phyloP scores from a whole-genome alignment of 1,140 invertebrate genomes.

The Aphaenogaster ashmeadi region DNA sequence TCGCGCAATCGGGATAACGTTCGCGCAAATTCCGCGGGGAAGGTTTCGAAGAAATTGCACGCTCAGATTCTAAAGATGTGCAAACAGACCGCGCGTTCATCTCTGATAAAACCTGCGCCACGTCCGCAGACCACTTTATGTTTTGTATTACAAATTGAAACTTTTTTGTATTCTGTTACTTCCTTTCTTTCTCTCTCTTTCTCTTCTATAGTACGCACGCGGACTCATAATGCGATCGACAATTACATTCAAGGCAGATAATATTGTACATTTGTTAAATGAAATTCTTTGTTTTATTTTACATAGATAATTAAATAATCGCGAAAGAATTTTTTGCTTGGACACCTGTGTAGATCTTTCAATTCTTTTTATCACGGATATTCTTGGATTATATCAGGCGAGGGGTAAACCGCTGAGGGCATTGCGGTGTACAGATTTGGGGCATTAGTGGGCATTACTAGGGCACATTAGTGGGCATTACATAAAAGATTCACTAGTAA shows the following conservation, averaged over 20 bases:
- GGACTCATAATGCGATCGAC: constrained; percentile 29
- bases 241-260: constrained; percentile 17
- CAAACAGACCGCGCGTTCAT: neutral
- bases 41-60: neutral
- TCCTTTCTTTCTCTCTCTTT: neutral
- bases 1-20: neutral
- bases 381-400: neutral
- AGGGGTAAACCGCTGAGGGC: too few species aligned
- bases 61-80: neutral
- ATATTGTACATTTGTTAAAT: constrained; percentile 12
- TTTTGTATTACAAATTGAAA: neutral
- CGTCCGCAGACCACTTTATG: neutral
- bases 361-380: neutral
- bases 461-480: too few species aligned
- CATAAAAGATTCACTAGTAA: too few species aligned
- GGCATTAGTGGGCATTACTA: too few species aligned
- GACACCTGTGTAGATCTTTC: neutral
- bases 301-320: constrained; percentile 11
- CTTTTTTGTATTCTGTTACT: constrained; percentile 29
- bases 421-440: too few species aligned
- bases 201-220: neutral
- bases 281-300: constrained; percentile 5
- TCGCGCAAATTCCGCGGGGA: neutral
- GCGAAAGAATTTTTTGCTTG: constrained; percentile 3
- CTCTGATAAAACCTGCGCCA: neutral